Evolutionary conservation across 2,888 invertebrate species (phyloP), one percentile per base, ranked within the genome.

Genomic region (Gari tellinella): DNA sequence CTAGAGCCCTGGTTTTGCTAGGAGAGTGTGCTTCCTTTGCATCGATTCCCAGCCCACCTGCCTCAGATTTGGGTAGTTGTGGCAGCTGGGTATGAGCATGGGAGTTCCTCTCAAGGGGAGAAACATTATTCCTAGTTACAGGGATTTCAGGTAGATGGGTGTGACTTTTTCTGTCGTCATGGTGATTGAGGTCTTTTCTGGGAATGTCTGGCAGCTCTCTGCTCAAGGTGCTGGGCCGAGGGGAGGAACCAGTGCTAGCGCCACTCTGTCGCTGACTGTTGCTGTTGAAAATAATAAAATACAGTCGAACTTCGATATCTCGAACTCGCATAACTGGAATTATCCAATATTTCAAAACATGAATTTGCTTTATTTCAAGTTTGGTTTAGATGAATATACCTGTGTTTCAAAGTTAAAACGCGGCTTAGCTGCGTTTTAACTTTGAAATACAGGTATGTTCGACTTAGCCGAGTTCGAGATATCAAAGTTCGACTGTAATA

Each of bases 201-300:
- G 86, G 86, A 26, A 82, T 78, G 51, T 81, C 80, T 3, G 86
- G 86, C 17, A 86, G 77, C 57, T 82, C 84, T 53, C 86, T 49
- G 49, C 82, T 75, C 43, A 82, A 77, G 21, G 84, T 82, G 25
- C 76, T 75, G 14, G 82, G 82, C 49, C 82, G 62, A 14, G 79
- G 80, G 2, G 70, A 70, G 0, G 86, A 86, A 1, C 81, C 80
- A 12, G 81, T 62, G 53, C 86, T 86, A 21, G 80, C 77, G n/a
- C 81, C 81, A 37, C 86, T 81, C 51, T 78, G 48, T n/a, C 78
- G 51, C 45, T 78, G 62, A 26, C 46, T 31, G 45, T 65, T 83
- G 38, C 80, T 76, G 31, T 31, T 31, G 19, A 64, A 49, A n/a
- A n/a, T 23, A 49, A 38, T n/a, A 55, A 49, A 43, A 51, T n/a